Conservation (phyloP, 2,113 vertebrate genomes). For the Sphyrna mokarran region DNA sequence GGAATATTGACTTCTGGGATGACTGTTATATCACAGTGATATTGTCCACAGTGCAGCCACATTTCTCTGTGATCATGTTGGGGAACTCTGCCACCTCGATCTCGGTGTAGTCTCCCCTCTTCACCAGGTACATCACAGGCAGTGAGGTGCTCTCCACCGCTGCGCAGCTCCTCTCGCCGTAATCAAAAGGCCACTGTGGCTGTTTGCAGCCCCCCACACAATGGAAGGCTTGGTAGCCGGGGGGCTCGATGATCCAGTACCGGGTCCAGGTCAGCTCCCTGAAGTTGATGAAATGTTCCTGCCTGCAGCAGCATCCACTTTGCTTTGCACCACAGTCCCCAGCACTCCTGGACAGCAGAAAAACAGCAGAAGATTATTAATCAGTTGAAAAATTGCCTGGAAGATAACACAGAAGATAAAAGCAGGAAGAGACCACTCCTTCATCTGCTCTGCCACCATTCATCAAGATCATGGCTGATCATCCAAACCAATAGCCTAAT, state of each 20-base stretch:
- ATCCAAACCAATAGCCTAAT: too few relatives aligned
- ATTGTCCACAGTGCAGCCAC: slow-evolving; percentile 66
- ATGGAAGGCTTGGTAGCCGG: slow-evolving; percentile 68
- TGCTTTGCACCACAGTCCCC: slow-evolving; percentile 62
- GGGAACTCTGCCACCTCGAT: slow-evolving; percentile 82
- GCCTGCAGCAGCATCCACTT: slow-evolving; percentile 65
- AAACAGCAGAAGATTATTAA: slow-evolving; percentile 8
- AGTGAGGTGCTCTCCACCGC: slow-evolving; percentile 64
- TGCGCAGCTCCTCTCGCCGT: slow-evolving; percentile 62
- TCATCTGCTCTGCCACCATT: too few relatives aligned
- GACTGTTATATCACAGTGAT: slow-evolving; percentile 58
- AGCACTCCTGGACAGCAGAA: slow-evolving; percentile 52
- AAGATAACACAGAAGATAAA: too few relatives aligned
- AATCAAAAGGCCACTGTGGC: slow-evolving; percentile 47
- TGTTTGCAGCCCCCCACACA: slow-evolving; percentile 67
- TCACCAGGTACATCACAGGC: slow-evolving; percentile 80
- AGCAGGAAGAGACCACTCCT: too few relatives aligned
- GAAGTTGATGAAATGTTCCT: slow-evolving; percentile 71
- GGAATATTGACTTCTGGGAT: too few relatives aligned
- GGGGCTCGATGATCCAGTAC: slow-evolving; percentile 76
- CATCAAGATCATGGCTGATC: too few relatives aligned
- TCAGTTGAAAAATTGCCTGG: background rate
- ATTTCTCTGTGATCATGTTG: slow-evolving; percentile 74
- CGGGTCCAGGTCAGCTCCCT: slow-evolving; percentile 68
- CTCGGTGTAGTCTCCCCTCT: slow-evolving; percentile 77